phyloP scores from a whole-genome alignment of 2,888 invertebrate species.

The Punctoribates punctum region DNA sequence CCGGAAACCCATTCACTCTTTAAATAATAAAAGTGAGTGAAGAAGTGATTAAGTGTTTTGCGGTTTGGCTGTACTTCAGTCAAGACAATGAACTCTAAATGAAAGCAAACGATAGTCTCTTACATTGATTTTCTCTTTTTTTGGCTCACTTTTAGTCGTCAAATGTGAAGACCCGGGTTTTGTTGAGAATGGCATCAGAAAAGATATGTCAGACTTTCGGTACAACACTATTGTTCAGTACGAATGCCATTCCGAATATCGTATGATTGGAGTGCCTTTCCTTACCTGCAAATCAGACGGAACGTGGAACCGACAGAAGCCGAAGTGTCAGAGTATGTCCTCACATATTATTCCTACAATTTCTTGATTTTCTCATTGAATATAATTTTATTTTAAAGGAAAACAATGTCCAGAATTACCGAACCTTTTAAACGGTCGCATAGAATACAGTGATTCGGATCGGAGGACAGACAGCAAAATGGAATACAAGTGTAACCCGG shows the following conservation, averaged over 20 bases:
- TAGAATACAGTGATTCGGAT: constrained; percentile 4
- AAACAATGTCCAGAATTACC: constrained; percentile 39
- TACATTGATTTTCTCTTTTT: not conserved
- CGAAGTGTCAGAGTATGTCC: constrained; percentile 24
- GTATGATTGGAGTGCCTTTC: constrained; percentile 31
- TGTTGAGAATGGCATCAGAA: not conserved
- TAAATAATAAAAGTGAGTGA: no score
- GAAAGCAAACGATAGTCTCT: not conserved
- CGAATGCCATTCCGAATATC: constrained; percentile 28
- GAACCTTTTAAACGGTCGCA: constrained; percentile 13
- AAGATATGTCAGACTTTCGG: not conserved
- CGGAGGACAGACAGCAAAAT: constrained; percentile 26
- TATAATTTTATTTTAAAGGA: no score
- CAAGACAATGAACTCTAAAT: not conserved
- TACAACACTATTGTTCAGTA: constrained; percentile 39
- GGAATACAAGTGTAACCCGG: constrained; percentile 27
- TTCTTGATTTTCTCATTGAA: not conserved
- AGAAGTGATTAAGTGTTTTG: not conserved
- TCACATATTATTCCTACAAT: not conserved
- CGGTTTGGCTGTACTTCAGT: not conserved
- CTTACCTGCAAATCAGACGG: constrained; percentile 37
- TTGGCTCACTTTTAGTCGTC: constrained; percentile 6
- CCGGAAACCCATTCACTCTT: no score
- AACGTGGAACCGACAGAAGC: constrained; percentile 29
- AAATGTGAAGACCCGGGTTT: constrained; percentile 30